phyloP scores from a whole-genome alignment of 2,797 vertebrate genomes.

The Alcedo atthis region DNA sequence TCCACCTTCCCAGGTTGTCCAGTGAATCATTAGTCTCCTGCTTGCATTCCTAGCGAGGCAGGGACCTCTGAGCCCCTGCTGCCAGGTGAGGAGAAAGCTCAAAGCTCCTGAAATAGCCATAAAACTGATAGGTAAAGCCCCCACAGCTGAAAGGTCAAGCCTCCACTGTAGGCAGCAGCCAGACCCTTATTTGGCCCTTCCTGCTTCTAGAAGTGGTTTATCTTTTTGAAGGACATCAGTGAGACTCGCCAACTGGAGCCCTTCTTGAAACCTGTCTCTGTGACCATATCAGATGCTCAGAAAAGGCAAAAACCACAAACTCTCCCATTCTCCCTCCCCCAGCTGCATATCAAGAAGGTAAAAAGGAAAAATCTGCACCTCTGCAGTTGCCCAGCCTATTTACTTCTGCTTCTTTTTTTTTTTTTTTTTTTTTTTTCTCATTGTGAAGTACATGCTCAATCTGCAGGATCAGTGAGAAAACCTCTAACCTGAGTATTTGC shows the following conservation, averaged over 20 bases:
- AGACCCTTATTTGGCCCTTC: background rate
- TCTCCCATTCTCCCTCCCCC: background rate
- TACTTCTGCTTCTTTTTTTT: constrained; percentile 18
- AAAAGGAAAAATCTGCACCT: background rate
- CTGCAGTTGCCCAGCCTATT: background rate
- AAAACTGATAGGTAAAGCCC: background rate
- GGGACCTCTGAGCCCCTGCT: background rate
- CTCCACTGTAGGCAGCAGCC: background rate
- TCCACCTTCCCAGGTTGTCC: background rate
- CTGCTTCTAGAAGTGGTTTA: background rate
- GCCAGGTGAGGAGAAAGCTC: background rate
- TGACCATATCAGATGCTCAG: background rate
- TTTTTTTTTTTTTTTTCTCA: background rate
- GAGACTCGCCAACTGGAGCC: background rate
- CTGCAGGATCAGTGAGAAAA: background rate
- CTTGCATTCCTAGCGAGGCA: background rate
- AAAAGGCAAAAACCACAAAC: background rate
- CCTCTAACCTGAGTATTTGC: background rate
- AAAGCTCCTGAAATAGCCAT: background rate
- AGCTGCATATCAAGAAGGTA: background rate
- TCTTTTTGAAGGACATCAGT: background rate
- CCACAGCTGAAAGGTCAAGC: background rate
- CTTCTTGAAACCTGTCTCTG: background rate
- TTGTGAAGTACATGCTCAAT: background rate
- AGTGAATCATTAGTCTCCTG: background rate